phyloP scores from a whole-genome alignment of 2,113 vertebrate genomes.

The Dipodomys merriami region DNA sequence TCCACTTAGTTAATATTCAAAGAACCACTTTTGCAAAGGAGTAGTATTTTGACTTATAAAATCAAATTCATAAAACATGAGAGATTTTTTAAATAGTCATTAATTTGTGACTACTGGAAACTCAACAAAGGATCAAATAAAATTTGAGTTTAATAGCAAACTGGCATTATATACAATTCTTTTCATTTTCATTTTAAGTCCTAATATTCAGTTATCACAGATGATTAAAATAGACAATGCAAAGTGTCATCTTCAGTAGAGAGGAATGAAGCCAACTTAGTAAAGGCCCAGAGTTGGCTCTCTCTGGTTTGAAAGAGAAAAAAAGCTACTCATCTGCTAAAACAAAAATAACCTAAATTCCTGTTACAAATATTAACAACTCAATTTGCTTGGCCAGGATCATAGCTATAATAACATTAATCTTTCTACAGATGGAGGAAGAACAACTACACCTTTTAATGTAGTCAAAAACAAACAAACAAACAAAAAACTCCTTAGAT shows the following conservation, averaged over 20 bases:
- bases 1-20: not conserved
- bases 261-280: not conserved
- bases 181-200: not conserved
- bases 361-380: constrained; percentile 12
- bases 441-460: not conserved
- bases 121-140: constrained; percentile 33
- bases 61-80: constrained; percentile 57
- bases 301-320: not conserved
- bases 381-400: not conserved
- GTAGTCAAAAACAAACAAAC: constrained; percentile 1
- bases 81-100: not conserved
- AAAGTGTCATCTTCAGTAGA: not conserved
- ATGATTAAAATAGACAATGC: constrained; percentile 34
- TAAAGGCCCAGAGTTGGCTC: not conserved
- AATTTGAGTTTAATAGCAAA: constrained; percentile 48
- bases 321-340: not conserved
- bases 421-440: not conserved
- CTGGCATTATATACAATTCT: not conserved
- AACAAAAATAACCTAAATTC: constrained; percentile 17
- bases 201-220: constrained; percentile 6
- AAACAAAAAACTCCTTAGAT: not conserved
- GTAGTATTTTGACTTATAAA: constrained; percentile 39
- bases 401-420: not conserved
- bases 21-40: constrained; percentile 8
- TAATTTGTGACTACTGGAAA: constrained; percentile 46